These are phyloP conservation scores for Callinectes sapidus DNA, from an alignment of 2,888 invertebrate genomes.

Conservation along the genomic window DNA sequence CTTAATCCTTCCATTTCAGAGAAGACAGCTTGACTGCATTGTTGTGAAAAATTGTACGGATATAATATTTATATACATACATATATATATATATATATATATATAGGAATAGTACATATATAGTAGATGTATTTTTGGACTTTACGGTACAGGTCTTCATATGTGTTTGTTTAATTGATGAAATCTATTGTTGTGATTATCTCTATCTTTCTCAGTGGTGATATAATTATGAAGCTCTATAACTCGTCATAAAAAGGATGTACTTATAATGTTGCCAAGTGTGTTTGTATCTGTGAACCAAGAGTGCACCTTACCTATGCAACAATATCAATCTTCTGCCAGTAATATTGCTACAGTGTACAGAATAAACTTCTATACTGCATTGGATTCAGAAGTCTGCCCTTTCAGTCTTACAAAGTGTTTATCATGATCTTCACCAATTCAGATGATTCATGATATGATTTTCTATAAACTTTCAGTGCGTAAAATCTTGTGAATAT, in stretches of 20 bases:
- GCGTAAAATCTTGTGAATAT: neutral
- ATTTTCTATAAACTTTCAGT: neutral
- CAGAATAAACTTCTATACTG: neutral
- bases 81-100: neutral
- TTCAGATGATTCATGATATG: neutral
- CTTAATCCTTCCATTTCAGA: slow-evolving; percentile 4
- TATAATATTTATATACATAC: neutral
- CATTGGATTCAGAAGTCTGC: neutral
- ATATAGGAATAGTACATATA: neutral
- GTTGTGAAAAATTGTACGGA: neutral
- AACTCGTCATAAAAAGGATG: neutral
- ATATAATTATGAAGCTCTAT: neutral
- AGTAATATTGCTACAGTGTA: neutral
- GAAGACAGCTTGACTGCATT: neutral
- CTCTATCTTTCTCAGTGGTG: neutral
- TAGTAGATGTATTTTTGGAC: slow-evolving; percentile 22
- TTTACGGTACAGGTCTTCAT: neutral
- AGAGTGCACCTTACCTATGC: neutral
- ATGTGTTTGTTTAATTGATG: neutral
- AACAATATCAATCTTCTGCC: neutral
- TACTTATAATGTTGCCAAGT: neutral
- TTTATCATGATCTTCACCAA: neutral
- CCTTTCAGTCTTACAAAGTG: no score
- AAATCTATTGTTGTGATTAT: slow-evolving; percentile 7
- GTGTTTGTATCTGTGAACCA: neutral